Evolutionary conservation across 1,140 invertebrate species (phyloP), one percentile per base, ranked within the genome.

Genomic region (Metopolophium dirhodum): DNA sequence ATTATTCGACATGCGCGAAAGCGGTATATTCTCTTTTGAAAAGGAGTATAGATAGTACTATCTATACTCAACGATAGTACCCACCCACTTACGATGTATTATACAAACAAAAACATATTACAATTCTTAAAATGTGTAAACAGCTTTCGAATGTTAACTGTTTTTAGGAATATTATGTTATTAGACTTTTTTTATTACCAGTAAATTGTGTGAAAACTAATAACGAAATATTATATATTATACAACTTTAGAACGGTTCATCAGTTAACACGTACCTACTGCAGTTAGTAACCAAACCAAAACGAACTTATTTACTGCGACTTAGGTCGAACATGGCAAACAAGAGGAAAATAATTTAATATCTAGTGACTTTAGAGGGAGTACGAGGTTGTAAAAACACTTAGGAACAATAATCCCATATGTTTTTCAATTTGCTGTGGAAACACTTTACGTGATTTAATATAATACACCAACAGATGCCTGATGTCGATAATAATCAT

Each of bases 361-460:
- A 88, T 51, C 47, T 51, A 20, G 20, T 26, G 49, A 37, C 49
- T 68, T 41, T 90, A 47, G 41, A 45, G 68, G 26, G 26, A 37
- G 4, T 18, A 7, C 37, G 26, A 26, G 26, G 1, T 30, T 37
- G 88, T 18, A 45, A 90, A 90, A 90, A 45, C 57, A 68, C 89
- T 90, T 90, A 45, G 37, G 41, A 7, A 90, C 89, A 90, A 90
- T 68, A 90, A 77, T 77, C 14, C 61, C 54, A 41, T 41, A 41
- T 4, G 54, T 49, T 90, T 90, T 68, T 45, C 54, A 61, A 61
- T 90, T 90, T 90, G 23, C 57, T 49, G 23, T 14, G 54, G 26
- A 90, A 41, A 68, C 26, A 45, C 37, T 68, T 45, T 90, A 90
- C 89, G 89, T 90, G 89, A 90, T 90, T 90, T 90, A 90, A 90